Evolutionary conservation across 2,113 vertebrate genomes (phyloP).

Genomic region (Nannospalax galili): DNA sequence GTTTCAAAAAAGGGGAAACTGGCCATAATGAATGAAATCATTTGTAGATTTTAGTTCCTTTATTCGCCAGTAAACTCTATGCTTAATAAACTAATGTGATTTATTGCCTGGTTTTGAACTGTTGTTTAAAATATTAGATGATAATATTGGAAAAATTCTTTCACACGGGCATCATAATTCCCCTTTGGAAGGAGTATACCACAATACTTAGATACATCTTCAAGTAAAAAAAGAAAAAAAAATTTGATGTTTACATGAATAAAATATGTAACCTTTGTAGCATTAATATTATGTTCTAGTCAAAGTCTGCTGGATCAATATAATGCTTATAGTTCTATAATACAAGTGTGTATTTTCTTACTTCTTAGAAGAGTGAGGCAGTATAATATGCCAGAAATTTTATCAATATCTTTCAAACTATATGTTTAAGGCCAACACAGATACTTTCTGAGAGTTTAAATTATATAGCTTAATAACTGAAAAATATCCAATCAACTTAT

Average conservation of each 20-base stretch:
- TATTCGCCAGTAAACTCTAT: not conserved
- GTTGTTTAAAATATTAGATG: not conserved
- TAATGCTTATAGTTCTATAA: not conserved
- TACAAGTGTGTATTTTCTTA: not conserved
- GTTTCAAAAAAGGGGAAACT: not conserved
- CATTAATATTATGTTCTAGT: not conserved
- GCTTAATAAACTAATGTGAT: not conserved
- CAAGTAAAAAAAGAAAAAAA: not conserved
- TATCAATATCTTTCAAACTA: not conserved
- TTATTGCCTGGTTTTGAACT: not conserved
- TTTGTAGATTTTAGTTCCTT: not conserved
- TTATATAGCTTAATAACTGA: not conserved
- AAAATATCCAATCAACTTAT: not conserved
- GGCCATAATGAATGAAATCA: not conserved
- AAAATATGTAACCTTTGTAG: not conserved
- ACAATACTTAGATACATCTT: not conserved
- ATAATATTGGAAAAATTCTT: slow-evolving; percentile 17
- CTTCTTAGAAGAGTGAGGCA: not conserved
- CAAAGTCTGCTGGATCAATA: not conserved
- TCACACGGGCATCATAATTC: not conserved
- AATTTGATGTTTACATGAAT: not conserved
- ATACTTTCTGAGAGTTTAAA: slow-evolving; percentile 8
- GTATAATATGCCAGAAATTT: not conserved
- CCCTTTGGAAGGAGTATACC: not conserved
- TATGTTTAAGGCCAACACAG: not conserved